Base-by-base conservation (phyloP, 1,140 invertebrate species). In the Calycopis cecrops region DNA sequence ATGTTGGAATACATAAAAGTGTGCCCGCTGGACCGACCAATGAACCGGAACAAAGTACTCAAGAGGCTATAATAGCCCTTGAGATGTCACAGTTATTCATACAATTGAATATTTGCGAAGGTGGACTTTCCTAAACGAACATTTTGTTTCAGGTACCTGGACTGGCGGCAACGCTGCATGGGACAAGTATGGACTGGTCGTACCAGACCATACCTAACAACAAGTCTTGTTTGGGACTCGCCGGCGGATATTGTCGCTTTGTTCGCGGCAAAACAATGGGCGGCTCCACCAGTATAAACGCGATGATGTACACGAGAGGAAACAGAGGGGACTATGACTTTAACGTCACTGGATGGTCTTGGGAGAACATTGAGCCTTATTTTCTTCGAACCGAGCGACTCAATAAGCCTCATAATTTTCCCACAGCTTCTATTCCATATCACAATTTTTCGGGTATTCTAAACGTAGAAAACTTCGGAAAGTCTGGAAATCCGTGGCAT, bases 301-400 rank as follows among this genome's bases (percentile, higher is more conserved):
- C 92, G 52, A 95, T 96, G 94, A 91, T 94, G 38, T 94, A 96
- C 76, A 91, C 93, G 0, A 87, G 95, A 35, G 95, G 95, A 0
- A 93, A 94, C 79, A 89, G 88, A 7, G 59, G 71, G 4, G 94
- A 95, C 71, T 96, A 71, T 48, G 54, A 73, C 37, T 63, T 69
- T 9, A 33, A 55, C 49, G 9, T 73, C 9, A 52, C 73, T 1
- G 74, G 73, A 11, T 83, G 79, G 79, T 63, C 60, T 8, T 83
- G 69, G 67, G 17, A 58, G 6, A 40, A 56, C 12, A 44, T 44
- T 4, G 16, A 16, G 9, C 40, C 16, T 8, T 52, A 52, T 35
- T 52, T 57, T 37, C 34, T 57, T 35, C 38, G 49, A 28, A 28
- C 48, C 10, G 21, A 82, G 50, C 67, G 73, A 8, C 55, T 84